Conservation (phyloP, 2,113 vertebrate species). For the Saccopteryx leptura region DNA sequence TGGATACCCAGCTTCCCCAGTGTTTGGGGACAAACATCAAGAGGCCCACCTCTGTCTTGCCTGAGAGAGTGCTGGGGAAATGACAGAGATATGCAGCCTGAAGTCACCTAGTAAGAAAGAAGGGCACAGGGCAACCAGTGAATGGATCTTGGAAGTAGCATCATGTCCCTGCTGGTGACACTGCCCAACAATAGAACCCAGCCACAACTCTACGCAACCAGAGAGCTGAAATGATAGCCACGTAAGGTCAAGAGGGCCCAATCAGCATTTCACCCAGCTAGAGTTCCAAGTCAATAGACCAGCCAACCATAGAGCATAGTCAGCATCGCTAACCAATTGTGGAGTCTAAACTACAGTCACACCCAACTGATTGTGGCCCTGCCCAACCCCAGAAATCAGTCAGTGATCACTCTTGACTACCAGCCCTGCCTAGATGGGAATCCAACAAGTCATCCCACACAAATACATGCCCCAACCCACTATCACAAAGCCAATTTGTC, state of each 20-base stretch:
- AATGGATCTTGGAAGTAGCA: background rate
- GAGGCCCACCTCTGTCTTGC: background rate
- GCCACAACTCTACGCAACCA: background rate
- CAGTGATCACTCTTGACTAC: background rate
- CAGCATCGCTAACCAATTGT: background rate
- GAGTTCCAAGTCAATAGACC: background rate
- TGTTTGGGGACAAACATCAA: background rate
- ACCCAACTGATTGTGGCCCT: background rate
- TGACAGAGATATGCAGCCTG: background rate
- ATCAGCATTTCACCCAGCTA: background rate
- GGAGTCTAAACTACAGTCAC: background rate
- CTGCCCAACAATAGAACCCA: background rate
- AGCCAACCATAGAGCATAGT: background rate
- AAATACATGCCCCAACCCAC: background rate
- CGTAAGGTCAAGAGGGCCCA: background rate
- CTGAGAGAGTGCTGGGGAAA: background rate
- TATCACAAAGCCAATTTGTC: background rate
- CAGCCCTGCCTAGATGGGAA: background rate
- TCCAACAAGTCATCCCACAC: background rate
- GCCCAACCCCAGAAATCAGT: background rate
- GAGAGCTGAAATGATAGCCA: background rate
- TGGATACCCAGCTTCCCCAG: background rate
- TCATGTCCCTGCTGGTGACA: background rate
- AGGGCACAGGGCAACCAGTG: background rate
- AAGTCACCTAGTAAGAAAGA: background rate